A percentile compares a stretch with the other conserved stretches of the same genome.
phyloP scores from a whole-genome alignment of 2,888 invertebrate genomes.

The Furcula furcula region DNA sequence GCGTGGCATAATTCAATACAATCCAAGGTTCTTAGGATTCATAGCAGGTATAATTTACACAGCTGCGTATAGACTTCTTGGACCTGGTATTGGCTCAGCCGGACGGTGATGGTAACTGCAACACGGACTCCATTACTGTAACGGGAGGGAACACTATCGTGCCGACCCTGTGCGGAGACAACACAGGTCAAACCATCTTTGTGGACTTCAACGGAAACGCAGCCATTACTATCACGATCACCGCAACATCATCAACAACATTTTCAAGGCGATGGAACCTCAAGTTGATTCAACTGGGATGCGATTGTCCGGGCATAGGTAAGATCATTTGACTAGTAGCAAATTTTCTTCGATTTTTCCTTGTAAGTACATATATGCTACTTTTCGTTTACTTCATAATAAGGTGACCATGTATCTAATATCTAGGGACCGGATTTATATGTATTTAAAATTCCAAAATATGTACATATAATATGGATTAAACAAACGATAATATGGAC shows the following conservation, averaged over 20 bases:
- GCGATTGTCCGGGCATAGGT: slow-evolving; percentile 86
- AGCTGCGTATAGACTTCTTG: slow-evolving; percentile 90
- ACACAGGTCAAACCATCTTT: slow-evolving; percentile 89
- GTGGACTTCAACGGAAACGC: slow-evolving; percentile 86
- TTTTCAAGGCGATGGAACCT: slow-evolving; percentile 89
- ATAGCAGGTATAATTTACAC: too few relatives aligned
- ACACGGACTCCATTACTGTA: slow-evolving; percentile 86
- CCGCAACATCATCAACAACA: slow-evolving; percentile 82
- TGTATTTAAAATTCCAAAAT: too few relatives aligned
- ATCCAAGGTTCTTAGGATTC: too few relatives aligned
- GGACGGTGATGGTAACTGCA: slow-evolving; percentile 86
- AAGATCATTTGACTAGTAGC: slow-evolving; percentile 20
- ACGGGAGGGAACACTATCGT: slow-evolving; percentile 86
- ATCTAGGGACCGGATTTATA: too few relatives aligned
- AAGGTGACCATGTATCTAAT: too few relatives aligned
- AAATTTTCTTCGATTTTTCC: not conserved
- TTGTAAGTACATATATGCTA: not conserved
- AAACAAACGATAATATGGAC: too few relatives aligned
- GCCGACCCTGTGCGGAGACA: slow-evolving; percentile 89
- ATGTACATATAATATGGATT: too few relatives aligned
- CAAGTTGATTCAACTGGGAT: slow-evolving; percentile 86
- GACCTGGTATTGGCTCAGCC: slow-evolving; percentile 88
- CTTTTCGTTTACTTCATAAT: too few relatives aligned
- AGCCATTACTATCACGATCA: slow-evolving; percentile 85
- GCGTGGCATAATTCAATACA: too few relatives aligned